Evolutionary conservation across 2,113 vertebrate genomes (phyloP).

Genomic region (Elgaria multicarinata): DNA sequence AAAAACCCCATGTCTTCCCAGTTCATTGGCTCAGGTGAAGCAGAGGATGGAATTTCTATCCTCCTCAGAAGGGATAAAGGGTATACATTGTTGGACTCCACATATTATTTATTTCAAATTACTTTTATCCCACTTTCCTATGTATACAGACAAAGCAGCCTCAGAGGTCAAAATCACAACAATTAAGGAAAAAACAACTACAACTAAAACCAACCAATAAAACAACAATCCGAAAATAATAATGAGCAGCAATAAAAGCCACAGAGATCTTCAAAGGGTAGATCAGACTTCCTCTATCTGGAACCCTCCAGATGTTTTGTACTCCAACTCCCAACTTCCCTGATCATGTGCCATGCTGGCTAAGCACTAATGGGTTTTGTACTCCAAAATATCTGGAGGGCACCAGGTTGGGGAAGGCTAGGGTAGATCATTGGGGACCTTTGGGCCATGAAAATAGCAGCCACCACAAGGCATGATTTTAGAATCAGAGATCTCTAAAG

Average conservation of each 20-base stretch:
- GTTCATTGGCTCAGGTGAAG: not conserved
- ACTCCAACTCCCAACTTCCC: too few species aligned
- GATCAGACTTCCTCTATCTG: not conserved
- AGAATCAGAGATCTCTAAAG: not conserved
- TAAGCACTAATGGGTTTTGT: too few species aligned
- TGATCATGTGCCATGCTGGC: too few species aligned
- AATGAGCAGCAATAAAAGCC: not conserved
- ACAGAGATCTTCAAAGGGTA: not conserved
- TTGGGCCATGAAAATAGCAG: not conserved
- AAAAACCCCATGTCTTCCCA: not conserved
- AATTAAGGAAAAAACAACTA: not conserved
- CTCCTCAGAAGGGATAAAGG: not conserved
- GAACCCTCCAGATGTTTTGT: too few species aligned
- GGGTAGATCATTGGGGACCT: not conserved
- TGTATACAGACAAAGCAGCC: not conserved
- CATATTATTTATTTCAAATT: not conserved
- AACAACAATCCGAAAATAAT: not conserved
- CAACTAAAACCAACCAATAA: not conserved
- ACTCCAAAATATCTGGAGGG: too few species aligned
- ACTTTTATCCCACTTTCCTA: not conserved
- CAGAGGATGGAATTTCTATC: not conserved
- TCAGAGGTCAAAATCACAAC: not conserved
- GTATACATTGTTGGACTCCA: not conserved
- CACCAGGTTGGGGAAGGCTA: too few species aligned
- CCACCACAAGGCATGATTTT: too few species aligned